Base-by-base conservation (phyloP, 2,113 vertebrate genomes). In the Platysternon megacephalum region DNA sequence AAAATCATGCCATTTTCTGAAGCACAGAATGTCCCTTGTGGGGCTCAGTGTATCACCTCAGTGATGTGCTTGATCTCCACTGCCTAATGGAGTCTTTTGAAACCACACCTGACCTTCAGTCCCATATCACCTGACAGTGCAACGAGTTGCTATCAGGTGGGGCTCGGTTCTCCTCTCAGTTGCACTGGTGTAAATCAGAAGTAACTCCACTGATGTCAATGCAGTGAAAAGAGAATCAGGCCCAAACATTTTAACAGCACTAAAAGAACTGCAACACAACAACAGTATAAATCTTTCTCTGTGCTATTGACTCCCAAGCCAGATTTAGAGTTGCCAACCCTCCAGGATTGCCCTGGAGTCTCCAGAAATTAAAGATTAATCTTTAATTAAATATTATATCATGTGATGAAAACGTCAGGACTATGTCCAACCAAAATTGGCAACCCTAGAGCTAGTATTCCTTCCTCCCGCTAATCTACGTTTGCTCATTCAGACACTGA, bases 41-140 rank as follows among this genome's bases (percentile, higher is more conserved):
- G 3, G 79, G 85, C 79, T 0, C 0, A 46, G 42, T 46, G 78
- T 13, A 44, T n/a, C 81, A 39, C 42, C 35, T 44, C 2, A 0
- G 74, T 0, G 0, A 94, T 49, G 4, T 26, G 5, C 1, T 0
- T 0, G 12, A 86, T 4, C 65, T 52, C 29, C 82, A 87, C 1
- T 74, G 82, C 10, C 1, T 13, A 87, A 58, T 11, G 78, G 53
- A 80, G 42, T 65, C 88, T 16, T 44, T 46, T 6, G 0, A 86
- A 95, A 74, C 6, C 12, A 52, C 5, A 4, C 26, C 16, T 0
- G 1, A n/a, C 24, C 44, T 55, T 49, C 52, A 81, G 65, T 51
- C 44, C 68, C 44, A 84, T 74, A 79, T 52, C 56, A 51, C 6
- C n/a, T 65, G n/a, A 72, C n/a, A 46, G 5, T 44, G 48, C 55